Evolutionary conservation across 2,888 invertebrate species (phyloP).

Genomic region (Leucania comma): DNA sequence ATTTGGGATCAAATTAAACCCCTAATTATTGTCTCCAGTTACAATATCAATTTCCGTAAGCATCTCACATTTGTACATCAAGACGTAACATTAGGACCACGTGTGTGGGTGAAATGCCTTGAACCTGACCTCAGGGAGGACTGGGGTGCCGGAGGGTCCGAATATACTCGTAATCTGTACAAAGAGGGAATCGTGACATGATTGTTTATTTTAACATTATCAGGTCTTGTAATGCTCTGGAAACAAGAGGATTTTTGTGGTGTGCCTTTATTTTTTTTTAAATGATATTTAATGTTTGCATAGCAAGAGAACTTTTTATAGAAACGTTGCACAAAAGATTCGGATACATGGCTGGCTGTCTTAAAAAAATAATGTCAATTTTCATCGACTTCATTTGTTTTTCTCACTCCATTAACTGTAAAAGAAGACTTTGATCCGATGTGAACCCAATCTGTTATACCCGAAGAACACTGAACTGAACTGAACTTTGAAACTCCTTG

Average conservation of each 20-base stretch:
- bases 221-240: neutral
- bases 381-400: neutral
- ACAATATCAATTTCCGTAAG: neutral
- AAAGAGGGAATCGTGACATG: conserved; percentile 37
- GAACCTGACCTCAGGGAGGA: conserved; percentile 43
- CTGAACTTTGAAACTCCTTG: neutral
- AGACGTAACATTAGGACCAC: conserved; percentile 35
- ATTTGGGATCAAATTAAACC: neutral
- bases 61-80: conserved; percentile 21
- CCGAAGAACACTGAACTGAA: too few species aligned
- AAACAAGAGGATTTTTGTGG: neutral
- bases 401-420: neutral
- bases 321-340: neutral
- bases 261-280: neutral
- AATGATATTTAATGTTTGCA: neutral
- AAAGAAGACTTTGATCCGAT: neutral
- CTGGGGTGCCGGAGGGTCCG: conserved; percentile 31
- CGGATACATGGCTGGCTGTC: neutral
- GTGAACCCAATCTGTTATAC: neutral
- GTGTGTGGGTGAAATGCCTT: conserved; percentile 43
- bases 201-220: conserved; percentile 34
- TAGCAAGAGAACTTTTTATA: neutral
- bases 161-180: conserved; percentile 47
- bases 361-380: neutral
- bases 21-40: neutral